Percentiles rank a stretch among this genome's conserved stretches.
Conservation (phyloP, 2,888 invertebrate species). For the Amblyjoppa proteus region DNA sequence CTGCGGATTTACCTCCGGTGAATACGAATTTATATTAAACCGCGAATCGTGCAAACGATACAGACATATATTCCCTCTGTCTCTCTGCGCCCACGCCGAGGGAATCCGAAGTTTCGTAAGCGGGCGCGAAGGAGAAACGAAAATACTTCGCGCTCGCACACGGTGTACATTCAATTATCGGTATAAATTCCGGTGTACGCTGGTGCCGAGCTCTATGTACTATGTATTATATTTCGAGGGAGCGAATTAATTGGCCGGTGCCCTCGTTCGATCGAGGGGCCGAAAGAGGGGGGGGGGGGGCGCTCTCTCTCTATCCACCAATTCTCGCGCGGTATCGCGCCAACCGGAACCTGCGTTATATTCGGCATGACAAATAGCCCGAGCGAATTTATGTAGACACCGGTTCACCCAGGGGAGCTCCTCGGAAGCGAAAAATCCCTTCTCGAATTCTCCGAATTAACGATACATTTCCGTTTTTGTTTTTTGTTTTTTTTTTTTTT, state of each 20-base stretch:
- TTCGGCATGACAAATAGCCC: constrained; percentile 56
- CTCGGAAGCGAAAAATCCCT: constrained; percentile 17
- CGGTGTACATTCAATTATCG: constrained; percentile 67
- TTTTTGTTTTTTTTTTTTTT: background rate
- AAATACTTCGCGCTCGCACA: constrained; percentile 45
- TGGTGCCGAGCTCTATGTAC: constrained; percentile 4
- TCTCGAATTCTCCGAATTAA: constrained; percentile 8
- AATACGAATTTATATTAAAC: background rate
- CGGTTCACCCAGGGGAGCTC: constrained; percentile 34
- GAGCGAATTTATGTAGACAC: constrained; percentile 45
- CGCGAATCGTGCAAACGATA: background rate
- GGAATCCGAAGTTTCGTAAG: constrained; percentile 28
- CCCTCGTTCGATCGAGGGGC: constrained; percentile 52
- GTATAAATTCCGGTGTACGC: constrained; percentile 60
- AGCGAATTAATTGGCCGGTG: constrained; percentile 67
- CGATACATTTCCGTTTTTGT: background rate
- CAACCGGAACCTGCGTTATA: constrained; percentile 57
- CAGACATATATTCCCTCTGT: background rate
- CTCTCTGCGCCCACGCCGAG: background rate
- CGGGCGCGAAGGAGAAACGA: background rate
- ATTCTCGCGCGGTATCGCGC: constrained; percentile 37
- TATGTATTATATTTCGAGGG: constrained; percentile 56
- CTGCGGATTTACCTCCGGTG: background rate
- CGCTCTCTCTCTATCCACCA: background rate
- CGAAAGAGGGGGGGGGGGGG: too few species aligned